A percentile compares a stretch with the other conserved stretches of the same genome.
Conservation (phyloP, 1,140 invertebrate species). For the Nebria ingens region DNA sequence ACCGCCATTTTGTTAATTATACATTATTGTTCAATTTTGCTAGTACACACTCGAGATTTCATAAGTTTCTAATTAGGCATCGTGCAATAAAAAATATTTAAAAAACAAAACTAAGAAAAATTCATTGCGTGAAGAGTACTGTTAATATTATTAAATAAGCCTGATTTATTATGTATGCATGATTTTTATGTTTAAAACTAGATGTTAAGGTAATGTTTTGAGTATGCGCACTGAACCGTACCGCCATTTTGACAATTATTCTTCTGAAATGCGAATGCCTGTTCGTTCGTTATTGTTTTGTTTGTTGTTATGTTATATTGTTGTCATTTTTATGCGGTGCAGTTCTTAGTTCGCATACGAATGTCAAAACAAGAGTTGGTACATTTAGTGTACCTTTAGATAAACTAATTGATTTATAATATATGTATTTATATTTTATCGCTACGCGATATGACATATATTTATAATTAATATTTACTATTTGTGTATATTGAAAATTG, state of each 20-base stretch:
- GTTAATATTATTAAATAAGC: background rate
- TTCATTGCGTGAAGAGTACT: background rate
- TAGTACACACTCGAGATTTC: background rate
- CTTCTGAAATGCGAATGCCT: background rate
- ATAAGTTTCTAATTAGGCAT: background rate
- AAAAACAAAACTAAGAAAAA: background rate
- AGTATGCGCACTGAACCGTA: background rate
- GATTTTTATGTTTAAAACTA: background rate
- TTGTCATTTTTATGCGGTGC: background rate
- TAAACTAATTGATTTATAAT: background rate
- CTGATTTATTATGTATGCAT: background rate
- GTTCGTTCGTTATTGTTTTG: background rate
- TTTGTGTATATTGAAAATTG: too few species aligned
- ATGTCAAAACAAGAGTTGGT: too few species aligned
- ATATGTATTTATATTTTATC: background rate
- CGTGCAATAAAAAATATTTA: background rate
- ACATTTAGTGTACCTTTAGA: background rate
- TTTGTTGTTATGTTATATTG: background rate
- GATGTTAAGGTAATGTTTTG: background rate
- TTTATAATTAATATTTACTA: background rate
- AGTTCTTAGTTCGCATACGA: too few species aligned
- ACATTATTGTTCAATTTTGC: background rate
- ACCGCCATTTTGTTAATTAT: background rate
- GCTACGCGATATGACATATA: background rate
- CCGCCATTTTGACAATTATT: background rate